Base-by-base conservation (phyloP, 2,113 vertebrate species). In the Columba janthina region DNA sequence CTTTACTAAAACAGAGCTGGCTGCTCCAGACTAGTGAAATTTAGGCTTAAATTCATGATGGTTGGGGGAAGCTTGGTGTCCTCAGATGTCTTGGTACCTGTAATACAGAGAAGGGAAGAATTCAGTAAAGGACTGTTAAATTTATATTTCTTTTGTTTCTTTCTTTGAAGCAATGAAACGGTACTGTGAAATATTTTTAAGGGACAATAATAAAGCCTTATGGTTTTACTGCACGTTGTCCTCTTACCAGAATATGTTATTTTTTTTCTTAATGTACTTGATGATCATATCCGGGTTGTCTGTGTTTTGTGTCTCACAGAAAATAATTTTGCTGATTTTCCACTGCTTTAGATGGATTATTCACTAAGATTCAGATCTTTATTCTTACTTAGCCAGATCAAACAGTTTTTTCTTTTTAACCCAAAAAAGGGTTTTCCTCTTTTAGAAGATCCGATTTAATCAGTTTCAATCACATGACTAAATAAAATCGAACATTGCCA, bases 401-500 rank as follows among this genome's bases (percentile, higher is more conserved):
- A 92, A 79, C 44, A 62, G n/a, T 62, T 16, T 8, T 81, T 66
- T 77, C 29, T 74, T 83, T 82, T 77, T 53, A 93, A 90, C 16
- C 56, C 34, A 3, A 54, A 69, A 72, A 42, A 70, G 26, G 38
- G 17, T 31, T 88, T 85, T 90, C 21, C 28, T 77, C 21, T 62
- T 76, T 57, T 38, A 84, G 60, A 75, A 91, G 74, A 80, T 36
- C 15, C 14, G 32, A 44, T 71, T 90, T 54, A 31, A 64, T 56
- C 67, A 22, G 48, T 56, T 64, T 87, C 71, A 95, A 91, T 95
- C 93, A 96, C 90, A 97, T 95, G 93, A 97, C 90, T 83, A 96
- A 97, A 77, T 61, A 84, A 97, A 91, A 96, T 95, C 92, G 88
- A 89, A 92, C 76, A 96, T 60, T 97, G 96, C 94, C 95, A 97